Evolutionary conservation across 2,113 vertebrate species (phyloP), one percentile per base, ranked within the genome.

Genomic region (Sander vitreus): DNA sequence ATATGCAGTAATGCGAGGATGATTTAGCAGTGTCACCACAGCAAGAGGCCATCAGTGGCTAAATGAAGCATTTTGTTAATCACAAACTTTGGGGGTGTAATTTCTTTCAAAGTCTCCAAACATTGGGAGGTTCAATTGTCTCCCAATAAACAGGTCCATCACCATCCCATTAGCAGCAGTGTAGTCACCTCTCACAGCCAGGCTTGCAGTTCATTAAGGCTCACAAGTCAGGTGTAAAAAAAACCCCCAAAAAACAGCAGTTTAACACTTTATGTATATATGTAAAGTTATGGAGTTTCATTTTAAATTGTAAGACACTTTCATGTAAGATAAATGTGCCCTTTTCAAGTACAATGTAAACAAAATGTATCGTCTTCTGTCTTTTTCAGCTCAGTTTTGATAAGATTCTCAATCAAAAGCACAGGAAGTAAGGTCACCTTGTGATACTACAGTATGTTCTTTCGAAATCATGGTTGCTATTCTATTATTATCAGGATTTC

Each of bases 51-150:
- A 81, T 90, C 88, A 90, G 83, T 70, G 65, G 85, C 76, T 86
- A 88, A 94, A 92, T 89, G 67, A 87, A 83, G 88, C 90, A 78
- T 88, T 88, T 91, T 86, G 92, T 86, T 91, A 94, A 91, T 93
- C 82, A 86, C 82, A 93, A 91, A 92, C 82, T 92, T 93, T 87
- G 69, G 76, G 74, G 79, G 53, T 83, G 79, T 88, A 90, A 87
- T 92, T 90, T 84, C 73, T 88, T 76, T 67, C 43, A 80, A 89
- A 88, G 88, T 93, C 86, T 83, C 70, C 60, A 73, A 85, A 92
- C 85, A 88, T 80, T 67, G 43, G 50, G 60, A 86, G 79, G 65
- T 82, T 88, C 50, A 84, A 81, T 92, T 91, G 81, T 77, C 74
- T 88, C 54, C 79, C 71, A 86, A 83, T 84, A 72, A 88, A 90